A percentile compares a stretch with the other conserved stretches of the same genome.
Evolutionary conservation across 2,888 invertebrate species (phyloP).

Genomic region (Hydropsyche betteni): DNA sequence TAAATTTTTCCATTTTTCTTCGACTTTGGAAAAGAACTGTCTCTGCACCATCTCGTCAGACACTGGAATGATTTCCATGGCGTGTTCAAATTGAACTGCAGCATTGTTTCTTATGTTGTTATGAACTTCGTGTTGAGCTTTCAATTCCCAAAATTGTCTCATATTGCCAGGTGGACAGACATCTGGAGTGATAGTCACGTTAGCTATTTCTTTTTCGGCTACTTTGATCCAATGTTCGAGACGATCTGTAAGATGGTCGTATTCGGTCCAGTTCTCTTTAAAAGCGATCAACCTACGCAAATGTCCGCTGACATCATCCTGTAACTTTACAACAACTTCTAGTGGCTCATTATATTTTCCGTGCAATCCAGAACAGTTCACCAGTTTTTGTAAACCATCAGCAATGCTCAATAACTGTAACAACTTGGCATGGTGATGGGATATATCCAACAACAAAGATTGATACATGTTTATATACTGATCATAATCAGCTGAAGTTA

Average conservation of each 20-base stretch:
- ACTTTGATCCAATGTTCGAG: slow-evolving; percentile 80
- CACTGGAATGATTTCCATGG: slow-evolving; percentile 80
- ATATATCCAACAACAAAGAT: slow-evolving; percentile 80
- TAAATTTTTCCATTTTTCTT: slow-evolving; percentile 78
- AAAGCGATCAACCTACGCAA: slow-evolving; percentile 77
- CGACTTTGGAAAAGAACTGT: slow-evolving; percentile 79
- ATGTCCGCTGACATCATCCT: slow-evolving; percentile 79
- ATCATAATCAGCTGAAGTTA: slow-evolving; percentile 85
- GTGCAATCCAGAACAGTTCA: slow-evolving; percentile 79
- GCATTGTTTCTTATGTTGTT: slow-evolving; percentile 80
- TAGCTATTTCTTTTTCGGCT: slow-evolving; percentile 75
- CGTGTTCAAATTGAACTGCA: slow-evolving; percentile 77
- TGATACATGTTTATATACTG: slow-evolving; percentile 86
- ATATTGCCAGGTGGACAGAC: slow-evolving; percentile 75
- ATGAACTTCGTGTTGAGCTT: slow-evolving; percentile 86
- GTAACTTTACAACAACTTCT: slow-evolving; percentile 75
- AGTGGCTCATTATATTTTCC: slow-evolving; percentile 77
- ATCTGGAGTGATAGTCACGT: slow-evolving; percentile 71
- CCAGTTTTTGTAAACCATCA: slow-evolving; percentile 76
- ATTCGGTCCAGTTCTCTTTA: slow-evolving; percentile 80
- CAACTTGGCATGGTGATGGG: slow-evolving; percentile 82
- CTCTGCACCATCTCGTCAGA: slow-evolving; percentile 85
- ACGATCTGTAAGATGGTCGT: slow-evolving; percentile 76
- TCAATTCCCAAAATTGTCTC: slow-evolving; percentile 87
- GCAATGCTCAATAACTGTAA: slow-evolving; percentile 77